Evolutionary conservation across 2,797 vertebrate genomes (phyloP), one percentile per base, ranked within the genome.

Genomic region (Cuniculus paca): DNA sequence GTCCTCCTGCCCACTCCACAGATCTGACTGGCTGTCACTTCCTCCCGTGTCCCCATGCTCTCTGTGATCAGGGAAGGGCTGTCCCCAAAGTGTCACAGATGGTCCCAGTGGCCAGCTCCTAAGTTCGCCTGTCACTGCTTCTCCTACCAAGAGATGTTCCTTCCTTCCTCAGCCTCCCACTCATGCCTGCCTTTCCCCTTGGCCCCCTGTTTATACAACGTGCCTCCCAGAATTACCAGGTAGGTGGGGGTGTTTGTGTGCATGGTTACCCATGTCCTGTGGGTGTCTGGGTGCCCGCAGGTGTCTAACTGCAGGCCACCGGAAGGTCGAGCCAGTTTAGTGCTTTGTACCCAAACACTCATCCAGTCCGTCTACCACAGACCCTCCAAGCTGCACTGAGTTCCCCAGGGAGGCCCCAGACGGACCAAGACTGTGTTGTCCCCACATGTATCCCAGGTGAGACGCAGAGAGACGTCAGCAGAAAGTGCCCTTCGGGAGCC

Each of bases 251-350:
- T 12, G 42, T 45, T 45, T 42, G 11, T 16, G 3, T 34, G 1
- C 17, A 5, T 2, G 1, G 4, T 6, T 19, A 2, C 8, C 1
- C 4, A 12, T 13, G n/a, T 14, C 19, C 28, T 0, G 0, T 2
- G 14, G 50, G 56, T 7, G 4, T 45, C n/a, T 50, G 28, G 2
- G 1, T 3, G 4, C n/a, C 34, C 10, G 24, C 3, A 1, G 42
- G 26, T 45, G 6, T 36, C 79, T 36, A 28, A 54, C 16, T 10
- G 4, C 1, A 45, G 75, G 34, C 3, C 20, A 13, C n/a, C 6
- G 61, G 31, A 48, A 50, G 11, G 19, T 60, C 28, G 9, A 70
- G 39, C 52, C 42, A 1, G 19, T n/a, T 36, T 28, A 39, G 1
- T 1, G 4, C 2, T 84, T 48, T 6, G 75, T 12, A 9, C 26